Percentiles rank a stretch among this genome's conserved stretches.
Evolutionary conservation across 2,797 vertebrate genomes (phyloP).

Genomic region (Sebastes aleutianus): DNA sequence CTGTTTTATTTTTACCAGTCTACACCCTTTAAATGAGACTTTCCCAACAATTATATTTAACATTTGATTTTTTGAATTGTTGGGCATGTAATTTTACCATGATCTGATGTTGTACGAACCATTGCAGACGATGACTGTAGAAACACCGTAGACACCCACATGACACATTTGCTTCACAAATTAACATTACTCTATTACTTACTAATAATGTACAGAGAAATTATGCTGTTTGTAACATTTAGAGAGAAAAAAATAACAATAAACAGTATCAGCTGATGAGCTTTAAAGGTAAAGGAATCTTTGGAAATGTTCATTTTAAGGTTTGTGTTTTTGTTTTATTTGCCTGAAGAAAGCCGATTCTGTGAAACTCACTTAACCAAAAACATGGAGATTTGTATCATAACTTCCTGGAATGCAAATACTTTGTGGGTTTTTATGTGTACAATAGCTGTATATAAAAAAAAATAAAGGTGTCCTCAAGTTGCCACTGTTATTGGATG

Average conservation of each 20-base stretch:
- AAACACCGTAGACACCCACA: conserved; percentile 57
- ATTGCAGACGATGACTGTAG: conserved; percentile 62
- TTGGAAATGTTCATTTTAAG: conserved; percentile 70
- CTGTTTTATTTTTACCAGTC: conserved; percentile 27
- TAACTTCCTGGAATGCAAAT: conserved; percentile 79
- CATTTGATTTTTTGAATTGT: conserved; percentile 26
- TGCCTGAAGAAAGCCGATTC: conserved; percentile 69
- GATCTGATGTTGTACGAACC: conserved; percentile 31
- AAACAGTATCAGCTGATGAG: conserved; percentile 52
- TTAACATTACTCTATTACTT: conserved; percentile 62
- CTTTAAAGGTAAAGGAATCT: conserved; percentile 62
- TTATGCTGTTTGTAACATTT: conserved; percentile 71
- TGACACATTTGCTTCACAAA: conserved; percentile 58
- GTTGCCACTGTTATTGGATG: conserved; percentile 53
- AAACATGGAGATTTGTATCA: conserved; percentile 73
- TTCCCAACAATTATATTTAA: conserved; percentile 25
- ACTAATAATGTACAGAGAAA: conserved; percentile 79
- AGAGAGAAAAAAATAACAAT: conserved; percentile 48
- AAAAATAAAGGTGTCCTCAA: conserved; percentile 81
- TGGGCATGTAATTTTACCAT: conserved; percentile 31
- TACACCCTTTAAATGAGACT: conserved; percentile 46
- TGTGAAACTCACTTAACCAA: conserved; percentile 80
- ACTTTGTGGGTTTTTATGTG: conserved; percentile 78
- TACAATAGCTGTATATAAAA: conserved; percentile 82
- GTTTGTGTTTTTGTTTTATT: conserved; percentile 75